These are phyloP conservation scores for Isaurus tuberculatus DNA, from an alignment of 92 coral and sea anemone species.

Conservation along the genomic window DNA sequence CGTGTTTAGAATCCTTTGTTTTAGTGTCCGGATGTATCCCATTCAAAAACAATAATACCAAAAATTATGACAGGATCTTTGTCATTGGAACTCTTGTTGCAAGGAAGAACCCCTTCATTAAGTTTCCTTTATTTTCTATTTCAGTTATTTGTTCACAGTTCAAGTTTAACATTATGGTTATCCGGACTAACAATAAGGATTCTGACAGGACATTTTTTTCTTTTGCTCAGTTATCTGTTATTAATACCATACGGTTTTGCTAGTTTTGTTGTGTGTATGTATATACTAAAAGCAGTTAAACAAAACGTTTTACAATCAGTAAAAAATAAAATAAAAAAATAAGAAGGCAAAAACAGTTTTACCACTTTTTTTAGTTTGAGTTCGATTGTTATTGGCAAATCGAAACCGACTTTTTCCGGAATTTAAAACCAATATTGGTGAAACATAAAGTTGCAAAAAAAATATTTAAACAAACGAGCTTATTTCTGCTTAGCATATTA, in stretches of 20 bases:
- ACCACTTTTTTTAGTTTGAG: not conserved
- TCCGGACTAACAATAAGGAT: not conserved
- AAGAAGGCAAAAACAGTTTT: not conserved
- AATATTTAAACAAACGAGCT: conserved; percentile 5
- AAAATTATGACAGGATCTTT: conserved; percentile 15
- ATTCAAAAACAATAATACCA: not conserved
- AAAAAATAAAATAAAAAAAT: not conserved
- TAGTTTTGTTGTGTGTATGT: not conserved
- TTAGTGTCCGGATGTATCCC: not conserved
- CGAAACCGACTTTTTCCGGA: not conserved
- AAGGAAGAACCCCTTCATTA: not conserved
- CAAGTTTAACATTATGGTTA: conserved; percentile 11
- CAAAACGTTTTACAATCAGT: not conserved
- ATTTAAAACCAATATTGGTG: not conserved
- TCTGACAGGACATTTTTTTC: not conserved
- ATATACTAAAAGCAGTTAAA: not conserved
- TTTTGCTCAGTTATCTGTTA: not conserved
- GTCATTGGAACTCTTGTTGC: conserved; percentile 5
- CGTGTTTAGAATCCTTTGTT: not conserved
- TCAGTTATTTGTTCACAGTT: not conserved
- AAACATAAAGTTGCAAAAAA: not conserved
- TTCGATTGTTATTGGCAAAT: not conserved
- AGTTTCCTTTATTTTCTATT: not conserved
- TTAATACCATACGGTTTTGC: not conserved
- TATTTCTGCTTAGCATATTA: conserved; percentile 16